phyloP scores from a whole-genome alignment of 2,113 vertebrate species.

The Chaetorhynchus papuensis region DNA sequence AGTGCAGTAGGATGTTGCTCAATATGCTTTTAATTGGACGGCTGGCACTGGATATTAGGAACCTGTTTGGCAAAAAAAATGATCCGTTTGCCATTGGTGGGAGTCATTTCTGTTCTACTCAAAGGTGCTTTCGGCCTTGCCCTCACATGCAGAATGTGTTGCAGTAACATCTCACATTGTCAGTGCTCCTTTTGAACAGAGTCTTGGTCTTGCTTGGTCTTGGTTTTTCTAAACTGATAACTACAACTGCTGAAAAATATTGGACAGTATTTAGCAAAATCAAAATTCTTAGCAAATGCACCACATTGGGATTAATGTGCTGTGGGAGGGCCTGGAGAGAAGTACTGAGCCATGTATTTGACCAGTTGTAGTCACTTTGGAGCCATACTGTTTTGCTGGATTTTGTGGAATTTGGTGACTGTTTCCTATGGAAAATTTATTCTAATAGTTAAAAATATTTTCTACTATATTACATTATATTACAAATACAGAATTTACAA shows the following conservation, averaged over 20 bases:
- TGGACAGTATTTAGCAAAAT: background rate
- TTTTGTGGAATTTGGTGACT: background rate
- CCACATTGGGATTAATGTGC: background rate
- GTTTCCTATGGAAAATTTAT: background rate
- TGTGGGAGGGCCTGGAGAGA: background rate
- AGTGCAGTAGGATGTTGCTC: background rate
- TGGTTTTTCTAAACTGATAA: background rate
- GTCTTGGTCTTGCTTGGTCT: background rate
- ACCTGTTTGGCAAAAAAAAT: background rate
- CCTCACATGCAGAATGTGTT: background rate
- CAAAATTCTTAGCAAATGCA: background rate
- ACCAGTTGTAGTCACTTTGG: background rate
- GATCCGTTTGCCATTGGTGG: background rate
- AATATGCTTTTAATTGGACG: background rate
- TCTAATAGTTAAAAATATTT: background rate
- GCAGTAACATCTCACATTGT: background rate
- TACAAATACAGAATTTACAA: too few species aligned
- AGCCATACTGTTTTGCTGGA: background rate
- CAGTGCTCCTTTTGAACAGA: conserved; percentile 2
- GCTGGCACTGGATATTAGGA: background rate
- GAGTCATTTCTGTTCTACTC: background rate
- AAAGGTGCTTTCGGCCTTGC: background rate
- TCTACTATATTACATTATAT: too few species aligned
- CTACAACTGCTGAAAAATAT: conserved; percentile 12
- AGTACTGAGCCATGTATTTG: background rate